Evolutionary conservation across 2,888 invertebrate genomes (phyloP), one percentile per base, ranked within the genome.

Genomic region (Ophion ellenae): DNA sequence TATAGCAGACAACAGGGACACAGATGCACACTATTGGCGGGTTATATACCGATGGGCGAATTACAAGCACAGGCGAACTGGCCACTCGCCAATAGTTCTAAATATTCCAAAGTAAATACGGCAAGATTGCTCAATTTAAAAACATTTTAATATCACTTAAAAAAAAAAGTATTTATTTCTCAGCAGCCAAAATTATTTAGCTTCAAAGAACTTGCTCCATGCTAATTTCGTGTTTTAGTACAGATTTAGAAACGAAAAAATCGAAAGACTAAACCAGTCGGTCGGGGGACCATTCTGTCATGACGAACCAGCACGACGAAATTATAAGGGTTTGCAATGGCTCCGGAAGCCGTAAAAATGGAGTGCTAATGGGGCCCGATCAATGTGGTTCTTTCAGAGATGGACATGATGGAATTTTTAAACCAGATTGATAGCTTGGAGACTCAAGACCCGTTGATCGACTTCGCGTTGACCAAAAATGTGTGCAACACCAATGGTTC

Each of bases 341-440:
- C 53, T 14, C 53, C 53, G 53, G 53, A 11, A 53, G 1, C 53
- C 4, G 80, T 83, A 67, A 79, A 82, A 86, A 71, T 80, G 77
- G 77, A 84, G 66, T 82, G 53, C 14, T 53, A 53, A 53, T 53
- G 63, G 14, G 61, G 83, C 57, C 67, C 45, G 69, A 76, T 67
- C 78, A 77, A 76, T 81, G 80, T 70, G 82, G 32, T 84, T 79
- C 81, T 80, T 45, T 74, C n/a, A 40, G 40, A n/a, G n/a, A 9
- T 59, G 28, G 32, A 71, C n/a, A 59, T 28, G 53, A 47, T 24
- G 20, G 24, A 24, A 14, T 36, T 40, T 40, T 40, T 7, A 40
- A 67, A 20, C 7, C 10, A 2, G 20, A 40, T 67, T 11, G 17
- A 64, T 11, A 64, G 14, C 40, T 20, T 2, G 2, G 9, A 67